Conservation (phyloP, 2,888 invertebrate species). For the Stratiomys singularior region DNA sequence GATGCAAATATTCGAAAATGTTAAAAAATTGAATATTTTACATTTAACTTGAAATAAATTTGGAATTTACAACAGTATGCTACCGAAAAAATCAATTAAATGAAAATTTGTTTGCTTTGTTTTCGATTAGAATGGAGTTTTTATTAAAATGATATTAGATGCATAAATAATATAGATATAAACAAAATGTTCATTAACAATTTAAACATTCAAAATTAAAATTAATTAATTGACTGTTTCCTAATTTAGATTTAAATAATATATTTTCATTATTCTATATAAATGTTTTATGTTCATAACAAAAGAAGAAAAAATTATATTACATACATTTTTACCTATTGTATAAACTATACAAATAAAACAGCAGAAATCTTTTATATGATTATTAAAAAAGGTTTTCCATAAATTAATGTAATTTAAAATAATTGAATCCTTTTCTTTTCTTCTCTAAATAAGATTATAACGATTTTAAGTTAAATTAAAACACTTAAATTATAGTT, state of each 20-base stretch:
- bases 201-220: constrained; percentile 33
- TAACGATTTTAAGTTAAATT: neutral
- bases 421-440: constrained; percentile 7
- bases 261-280: neutral
- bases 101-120: neutral
- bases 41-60: too few relatives aligned
- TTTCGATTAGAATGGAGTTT: constrained; percentile 24
- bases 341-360: too few relatives aligned
- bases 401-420: constrained; percentile 45
- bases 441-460: neutral
- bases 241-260: neutral
- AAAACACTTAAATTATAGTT: neutral
- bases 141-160: constrained; percentile 25
- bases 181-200: constrained; percentile 33
- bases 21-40: too few relatives aligned
- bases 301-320: too few relatives aligned
- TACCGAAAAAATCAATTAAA: neutral
- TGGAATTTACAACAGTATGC: neutral
- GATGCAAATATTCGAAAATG: too few relatives aligned
- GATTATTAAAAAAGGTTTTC: constrained; percentile 20
- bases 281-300: too few relatives aligned
- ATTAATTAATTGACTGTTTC: constrained; percentile 8
- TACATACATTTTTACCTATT: too few relatives aligned
- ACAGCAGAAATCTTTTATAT: neutral
- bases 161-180: constrained; percentile 34